A percentile compares a stretch with the other conserved stretches of the same genome.
phyloP scores from a whole-genome alignment of 1,140 invertebrate genomes.

The Megalopta genalis region DNA sequence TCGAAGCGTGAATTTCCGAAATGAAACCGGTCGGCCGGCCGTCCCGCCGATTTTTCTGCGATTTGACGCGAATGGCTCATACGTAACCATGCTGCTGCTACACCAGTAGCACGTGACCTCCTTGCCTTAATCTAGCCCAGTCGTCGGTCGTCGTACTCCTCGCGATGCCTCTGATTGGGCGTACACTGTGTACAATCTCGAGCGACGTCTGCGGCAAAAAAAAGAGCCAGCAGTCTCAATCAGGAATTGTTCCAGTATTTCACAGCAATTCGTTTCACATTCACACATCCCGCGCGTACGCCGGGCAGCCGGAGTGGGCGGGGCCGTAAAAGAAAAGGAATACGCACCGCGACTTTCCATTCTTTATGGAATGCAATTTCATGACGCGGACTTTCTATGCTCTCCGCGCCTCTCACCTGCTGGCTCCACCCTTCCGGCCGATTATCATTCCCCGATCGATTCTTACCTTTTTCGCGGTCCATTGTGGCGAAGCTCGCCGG shows the following conservation, averaged over 20 bases:
- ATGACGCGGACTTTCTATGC: constrained; percentile 52
- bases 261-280: constrained; percentile 23
- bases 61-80: constrained; percentile 11
- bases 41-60: not conserved
- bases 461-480: not conserved
- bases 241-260: constrained; percentile 30
- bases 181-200: not conserved
- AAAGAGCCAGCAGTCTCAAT: not conserved
- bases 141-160: constrained; percentile 47
- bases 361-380: constrained; percentile 54
- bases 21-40: too few species aligned
- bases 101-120: constrained; percentile 67
- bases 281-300: not conserved
- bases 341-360: constrained; percentile 54
- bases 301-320: too few species aligned
- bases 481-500: not conserved
- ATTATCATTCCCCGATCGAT: constrained; percentile 33
- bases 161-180: constrained; percentile 33
- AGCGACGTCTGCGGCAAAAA: not conserved
- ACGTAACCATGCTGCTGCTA: constrained; percentile 38
- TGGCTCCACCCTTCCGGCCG: constrained; percentile 27
- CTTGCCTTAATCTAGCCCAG: constrained; percentile 75
- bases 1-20: too few species aligned
- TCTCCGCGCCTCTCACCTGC: constrained; percentile 46
- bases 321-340: constrained; percentile 33